Conservation (phyloP, 1,140 invertebrate genomes). For the Bombus affinis region DNA sequence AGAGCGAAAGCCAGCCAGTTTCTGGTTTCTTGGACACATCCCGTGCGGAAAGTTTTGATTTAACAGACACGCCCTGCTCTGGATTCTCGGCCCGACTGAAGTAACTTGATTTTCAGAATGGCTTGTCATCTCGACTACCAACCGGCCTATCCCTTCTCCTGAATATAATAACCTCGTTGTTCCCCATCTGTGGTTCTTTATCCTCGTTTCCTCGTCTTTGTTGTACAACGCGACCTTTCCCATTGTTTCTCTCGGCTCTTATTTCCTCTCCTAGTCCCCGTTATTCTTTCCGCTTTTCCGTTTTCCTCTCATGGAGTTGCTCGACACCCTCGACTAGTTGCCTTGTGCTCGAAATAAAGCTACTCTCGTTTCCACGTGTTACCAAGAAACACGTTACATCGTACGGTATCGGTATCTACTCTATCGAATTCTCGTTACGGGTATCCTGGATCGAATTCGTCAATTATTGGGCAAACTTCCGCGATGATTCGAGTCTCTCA, state of each 20-base stretch:
- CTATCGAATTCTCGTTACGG: conserved; percentile 56
- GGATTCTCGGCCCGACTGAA: conserved; percentile 48
- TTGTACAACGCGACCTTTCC: conserved; percentile 33
- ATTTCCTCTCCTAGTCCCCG: neutral
- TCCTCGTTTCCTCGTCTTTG: conserved; percentile 39
- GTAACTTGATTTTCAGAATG: conserved; percentile 68
- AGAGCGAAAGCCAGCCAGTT: conserved; percentile 59
- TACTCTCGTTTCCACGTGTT: neutral
- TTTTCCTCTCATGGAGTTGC: neutral
- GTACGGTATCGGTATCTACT: conserved; percentile 26
- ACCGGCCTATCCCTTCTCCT: conserved; percentile 4
- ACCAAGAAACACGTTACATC: conserved; percentile 41
- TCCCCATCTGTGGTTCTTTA: conserved; percentile 25
- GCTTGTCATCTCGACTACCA: conserved; percentile 51
- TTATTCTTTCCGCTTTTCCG: neutral
- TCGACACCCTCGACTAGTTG: neutral
- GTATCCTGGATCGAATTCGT: conserved; percentile 12
- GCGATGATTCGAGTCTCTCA: conserved; percentile 40
- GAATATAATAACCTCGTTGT: conserved; percentile 27
- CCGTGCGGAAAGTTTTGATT: conserved; percentile 76
- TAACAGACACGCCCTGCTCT: conserved; percentile 63
- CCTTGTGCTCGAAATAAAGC: neutral
- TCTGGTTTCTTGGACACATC: conserved; percentile 72
- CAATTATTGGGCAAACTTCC: conserved; percentile 60
- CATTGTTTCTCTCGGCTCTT: conserved; percentile 6